Percentiles rank a stretch among this genome's conserved stretches.
These are phyloP conservation scores for Chrysemys picta DNA, from an alignment of 2,113 vertebrate species.

Conservation along the genomic window DNA sequence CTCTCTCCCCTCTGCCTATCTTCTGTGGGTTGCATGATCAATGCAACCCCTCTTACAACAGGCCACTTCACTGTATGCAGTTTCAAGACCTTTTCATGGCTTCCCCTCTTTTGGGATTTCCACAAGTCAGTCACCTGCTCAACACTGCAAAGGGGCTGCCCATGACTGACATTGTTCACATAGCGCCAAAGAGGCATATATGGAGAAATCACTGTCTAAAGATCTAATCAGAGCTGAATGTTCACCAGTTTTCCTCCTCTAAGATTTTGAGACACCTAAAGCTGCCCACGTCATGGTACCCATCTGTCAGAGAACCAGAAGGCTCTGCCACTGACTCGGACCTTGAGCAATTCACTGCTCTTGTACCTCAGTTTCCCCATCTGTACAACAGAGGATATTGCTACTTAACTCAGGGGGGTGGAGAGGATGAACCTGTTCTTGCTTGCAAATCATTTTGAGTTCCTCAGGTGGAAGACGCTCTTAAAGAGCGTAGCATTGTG, in stretches of 20 bases:
- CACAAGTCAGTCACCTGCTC: not conserved
- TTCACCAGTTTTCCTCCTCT: not conserved
- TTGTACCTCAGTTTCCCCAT: not conserved
- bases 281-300: not conserved
- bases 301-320: not conserved
- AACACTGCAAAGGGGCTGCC: not conserved
- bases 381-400: not conserved
- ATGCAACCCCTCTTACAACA: not conserved
- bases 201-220: not conserved
- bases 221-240: not conserved
- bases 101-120: not conserved
- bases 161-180: not conserved
- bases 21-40: not conserved
- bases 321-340: not conserved
- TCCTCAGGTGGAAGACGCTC: not conserved
- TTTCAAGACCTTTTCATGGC: not conserved
- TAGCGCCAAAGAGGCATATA: not conserved
- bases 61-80: not conserved
- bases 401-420: not conserved
- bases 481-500: not conserved
- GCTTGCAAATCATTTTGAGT: not conserved
- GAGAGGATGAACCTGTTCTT: not conserved
- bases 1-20: not conserved
- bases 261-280: not conserved
- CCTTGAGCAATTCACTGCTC: too few relatives aligned